A percentile compares a stretch with the other conserved stretches of the same genome.
phyloP scores from a whole-genome alignment of 2,888 invertebrate genomes.

The Cetonia aurata region DNA sequence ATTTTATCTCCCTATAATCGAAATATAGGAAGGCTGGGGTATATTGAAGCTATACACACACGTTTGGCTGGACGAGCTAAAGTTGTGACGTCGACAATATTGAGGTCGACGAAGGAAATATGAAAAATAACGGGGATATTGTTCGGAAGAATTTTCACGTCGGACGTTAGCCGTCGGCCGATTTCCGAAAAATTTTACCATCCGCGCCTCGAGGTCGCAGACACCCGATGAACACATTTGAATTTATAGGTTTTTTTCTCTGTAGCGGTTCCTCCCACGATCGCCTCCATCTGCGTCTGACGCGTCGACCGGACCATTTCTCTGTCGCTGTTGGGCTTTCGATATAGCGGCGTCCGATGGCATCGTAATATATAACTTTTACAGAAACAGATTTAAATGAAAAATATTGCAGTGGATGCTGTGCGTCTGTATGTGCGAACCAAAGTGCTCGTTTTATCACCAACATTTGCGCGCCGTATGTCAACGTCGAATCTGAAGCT shows the following conservation, averaged over 20 bases:
- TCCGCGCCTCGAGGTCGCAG: conserved; percentile 52
- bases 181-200: conserved; percentile 51
- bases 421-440: conserved; percentile 10
- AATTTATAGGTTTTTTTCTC: conserved; percentile 52
- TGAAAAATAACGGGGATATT: conserved; percentile 56
- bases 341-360: conserved; percentile 36
- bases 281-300: conserved; percentile 20
- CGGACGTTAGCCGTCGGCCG: conserved; percentile 45
- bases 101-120: conserved; percentile 52
- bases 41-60: too few species aligned
- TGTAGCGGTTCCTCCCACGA: conserved; percentile 47
- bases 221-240: conserved; percentile 54
- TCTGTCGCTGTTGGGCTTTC: conserved; percentile 13
- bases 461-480: conserved; percentile 23
- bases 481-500: conserved; percentile 15
- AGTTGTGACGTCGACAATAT: conserved; percentile 51
- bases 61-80: conserved; percentile 12
- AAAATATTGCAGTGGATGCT: conserved; percentile 31
- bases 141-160: conserved; percentile 53
- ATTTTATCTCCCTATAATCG: too few species aligned
- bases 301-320: not conserved
- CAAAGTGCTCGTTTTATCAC: conserved; percentile 32
- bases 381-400: conserved; percentile 43
- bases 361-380: conserved; percentile 44
- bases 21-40: too few species aligned